Evolutionary conservation across 2,888 invertebrate genomes (phyloP).

Genomic region (Epiperipatus broadwayi): DNA sequence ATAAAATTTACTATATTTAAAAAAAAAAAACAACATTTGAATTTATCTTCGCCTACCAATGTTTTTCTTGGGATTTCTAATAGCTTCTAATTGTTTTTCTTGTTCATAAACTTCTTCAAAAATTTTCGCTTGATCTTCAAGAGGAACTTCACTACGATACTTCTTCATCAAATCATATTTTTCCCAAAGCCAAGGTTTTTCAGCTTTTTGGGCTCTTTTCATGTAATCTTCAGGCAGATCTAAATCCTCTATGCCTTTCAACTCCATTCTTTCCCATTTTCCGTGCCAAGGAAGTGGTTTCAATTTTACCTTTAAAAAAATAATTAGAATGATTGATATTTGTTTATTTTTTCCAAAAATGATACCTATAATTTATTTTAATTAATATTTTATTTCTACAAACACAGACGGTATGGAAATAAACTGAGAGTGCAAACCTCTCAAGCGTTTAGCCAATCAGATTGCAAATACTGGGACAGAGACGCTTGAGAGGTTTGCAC

Average conservation of each 20-base stretch:
- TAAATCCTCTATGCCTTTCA: conserved; percentile 46
- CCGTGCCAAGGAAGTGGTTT: conserved; percentile 63
- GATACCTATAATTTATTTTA: conserved; percentile 6
- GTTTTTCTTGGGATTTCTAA: too few species aligned
- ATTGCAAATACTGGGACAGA: too few species aligned
- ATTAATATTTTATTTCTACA: not conserved
- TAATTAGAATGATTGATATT: conserved; percentile 8
- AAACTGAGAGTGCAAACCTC: too few species aligned
- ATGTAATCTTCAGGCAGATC: conserved; percentile 8
- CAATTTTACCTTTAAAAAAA: conserved; percentile 32
- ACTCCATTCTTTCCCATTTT: conserved; percentile 60
- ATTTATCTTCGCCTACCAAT: too few species aligned
- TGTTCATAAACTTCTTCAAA: conserved; percentile 61
- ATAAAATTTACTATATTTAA: too few species aligned
- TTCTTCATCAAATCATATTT: conserved; percentile 83
- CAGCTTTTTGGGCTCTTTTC: conserved; percentile 36
- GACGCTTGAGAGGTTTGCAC: too few species aligned
- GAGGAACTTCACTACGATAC: conserved; percentile 64
- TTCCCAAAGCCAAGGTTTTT: conserved; percentile 54
- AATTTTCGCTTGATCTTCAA: conserved; percentile 67
- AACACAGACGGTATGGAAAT: too few species aligned
- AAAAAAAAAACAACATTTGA: too few species aligned
- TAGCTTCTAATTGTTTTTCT: conserved; percentile 49
- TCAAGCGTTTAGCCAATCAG: too few species aligned
- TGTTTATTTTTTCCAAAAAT: conserved; percentile 10